Evolutionary conservation across 1,140 invertebrate species (phyloP).

Genomic region (Drosophila trapezifrons): DNA sequence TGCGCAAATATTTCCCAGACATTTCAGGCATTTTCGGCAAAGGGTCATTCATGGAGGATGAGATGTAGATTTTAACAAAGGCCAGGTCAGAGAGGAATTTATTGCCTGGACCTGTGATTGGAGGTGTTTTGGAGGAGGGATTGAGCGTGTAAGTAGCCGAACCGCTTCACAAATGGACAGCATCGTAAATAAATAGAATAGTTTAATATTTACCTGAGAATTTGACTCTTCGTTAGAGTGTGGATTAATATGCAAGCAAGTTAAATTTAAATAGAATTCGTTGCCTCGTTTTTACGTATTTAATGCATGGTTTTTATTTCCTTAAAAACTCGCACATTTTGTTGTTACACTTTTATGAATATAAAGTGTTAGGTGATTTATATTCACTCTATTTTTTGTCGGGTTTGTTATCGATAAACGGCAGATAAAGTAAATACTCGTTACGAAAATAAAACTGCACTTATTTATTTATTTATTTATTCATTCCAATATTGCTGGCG

Average conservation of each 20-base stretch:
- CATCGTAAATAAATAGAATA: slow-evolving; percentile 6
- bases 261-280: background rate
- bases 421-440: slow-evolving; percentile 46
- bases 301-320: background rate
- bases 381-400: slow-evolving; percentile 1
- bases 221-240: background rate
- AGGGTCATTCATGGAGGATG: background rate
- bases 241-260: background rate
- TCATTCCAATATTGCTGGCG: slow-evolving; percentile 15
- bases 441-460: slow-evolving; percentile 41
- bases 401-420: slow-evolving; percentile 34
- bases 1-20: slow-evolving; percentile 61
- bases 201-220: background rate
- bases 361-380: slow-evolving; percentile 3
- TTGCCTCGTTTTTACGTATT: background rate
- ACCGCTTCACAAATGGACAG: background rate
- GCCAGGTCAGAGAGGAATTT: slow-evolving; percentile 29
- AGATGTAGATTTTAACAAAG: slow-evolving; percentile 17
- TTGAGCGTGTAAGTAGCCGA: background rate
- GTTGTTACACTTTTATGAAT: background rate
- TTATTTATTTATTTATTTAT: slow-evolving; percentile 57
- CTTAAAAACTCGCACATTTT: background rate
- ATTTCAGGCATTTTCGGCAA: slow-evolving; percentile 43
- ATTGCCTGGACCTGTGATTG: slow-evolving; percentile 27
- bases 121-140: slow-evolving; percentile 1